Evolutionary conservation across 2,888 invertebrate genomes (phyloP).

Genomic region (Tethea ocularis): DNA sequence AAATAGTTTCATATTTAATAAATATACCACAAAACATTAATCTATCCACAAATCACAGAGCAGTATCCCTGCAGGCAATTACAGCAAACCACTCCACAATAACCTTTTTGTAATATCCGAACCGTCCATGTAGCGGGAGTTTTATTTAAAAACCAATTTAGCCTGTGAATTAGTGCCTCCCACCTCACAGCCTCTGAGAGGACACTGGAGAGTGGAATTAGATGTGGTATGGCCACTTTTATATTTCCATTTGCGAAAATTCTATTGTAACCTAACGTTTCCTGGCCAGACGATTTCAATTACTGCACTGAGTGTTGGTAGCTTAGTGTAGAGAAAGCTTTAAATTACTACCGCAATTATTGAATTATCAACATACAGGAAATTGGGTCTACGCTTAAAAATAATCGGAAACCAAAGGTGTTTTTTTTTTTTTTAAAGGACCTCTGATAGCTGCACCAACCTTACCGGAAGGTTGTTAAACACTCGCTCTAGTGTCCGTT

Average conservation of each 20-base stretch:
- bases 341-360: too few species aligned
- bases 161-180: slow-evolving; percentile 46
- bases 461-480: too few species aligned
- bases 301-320: slow-evolving; percentile 42
- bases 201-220: slow-evolving; percentile 36
- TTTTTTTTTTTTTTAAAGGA: too few species aligned
- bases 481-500: too few species aligned
- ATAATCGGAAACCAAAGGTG: too few species aligned
- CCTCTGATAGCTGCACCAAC: too few species aligned
- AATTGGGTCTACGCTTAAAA: too few species aligned
- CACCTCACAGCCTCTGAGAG: slow-evolving; percentile 14
- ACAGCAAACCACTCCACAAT: slow-evolving; percentile 13
- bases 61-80: not conserved
- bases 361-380: too few species aligned
- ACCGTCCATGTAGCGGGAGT: slow-evolving; percentile 14
- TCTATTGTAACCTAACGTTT: slow-evolving; percentile 62
- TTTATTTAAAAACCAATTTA: slow-evolving; percentile 56
- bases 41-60: not conserved
- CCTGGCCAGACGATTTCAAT: slow-evolving; percentile 71
- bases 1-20: too few species aligned
- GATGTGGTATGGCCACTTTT: slow-evolving; percentile 49
- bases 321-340: slow-evolving; percentile 32
- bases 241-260: slow-evolving; percentile 69
- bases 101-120: not conserved
- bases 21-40: not conserved